These are phyloP conservation scores for Bombus confusus DNA, from an alignment of 1,140 invertebrate species.

Conservation along the genomic window DNA sequence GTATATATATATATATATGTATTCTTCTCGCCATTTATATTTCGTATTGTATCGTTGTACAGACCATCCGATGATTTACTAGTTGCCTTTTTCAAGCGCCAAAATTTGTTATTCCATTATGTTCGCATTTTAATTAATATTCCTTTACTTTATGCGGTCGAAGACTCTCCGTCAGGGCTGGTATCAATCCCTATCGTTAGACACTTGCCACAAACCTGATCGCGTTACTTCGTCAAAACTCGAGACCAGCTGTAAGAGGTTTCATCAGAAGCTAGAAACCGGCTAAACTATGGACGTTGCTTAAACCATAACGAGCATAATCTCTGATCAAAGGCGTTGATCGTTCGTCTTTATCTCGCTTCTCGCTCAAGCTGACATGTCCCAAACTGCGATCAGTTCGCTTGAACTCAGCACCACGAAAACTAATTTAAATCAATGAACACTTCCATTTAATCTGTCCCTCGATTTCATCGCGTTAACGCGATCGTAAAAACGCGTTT, in stretches of 20 bases:
- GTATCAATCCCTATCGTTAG: too few species aligned
- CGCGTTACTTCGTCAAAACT: neutral
- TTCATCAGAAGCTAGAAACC: neutral
- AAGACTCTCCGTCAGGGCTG: rapidly evolving
- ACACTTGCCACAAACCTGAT: neutral
- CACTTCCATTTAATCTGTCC: slow-evolving; percentile 32
- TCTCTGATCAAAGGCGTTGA: neutral
- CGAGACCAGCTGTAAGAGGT: neutral
- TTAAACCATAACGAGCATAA: neutral
- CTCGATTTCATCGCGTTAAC: slow-evolving; percentile 35
- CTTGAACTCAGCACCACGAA: slow-evolving; percentile 21
- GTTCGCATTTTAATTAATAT: neutral
- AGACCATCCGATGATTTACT: too few species aligned
- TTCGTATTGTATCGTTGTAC: too few species aligned
- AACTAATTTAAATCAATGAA: slow-evolving; percentile 49
- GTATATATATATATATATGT: too few species aligned
- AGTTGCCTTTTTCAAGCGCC: neutral
- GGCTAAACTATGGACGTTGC: neutral
- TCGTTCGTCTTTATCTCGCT: neutral
- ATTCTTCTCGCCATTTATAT: too few species aligned
- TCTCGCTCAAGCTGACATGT: neutral
- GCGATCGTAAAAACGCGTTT: slow-evolving; percentile 66
- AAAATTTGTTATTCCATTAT: neutral
- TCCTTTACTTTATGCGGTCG: neutral
- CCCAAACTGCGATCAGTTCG: neutral